Evolutionary conservation across 2,888 invertebrate genomes (phyloP), one percentile per base, ranked within the genome.

Genomic region (Sialis lutaria): DNA sequence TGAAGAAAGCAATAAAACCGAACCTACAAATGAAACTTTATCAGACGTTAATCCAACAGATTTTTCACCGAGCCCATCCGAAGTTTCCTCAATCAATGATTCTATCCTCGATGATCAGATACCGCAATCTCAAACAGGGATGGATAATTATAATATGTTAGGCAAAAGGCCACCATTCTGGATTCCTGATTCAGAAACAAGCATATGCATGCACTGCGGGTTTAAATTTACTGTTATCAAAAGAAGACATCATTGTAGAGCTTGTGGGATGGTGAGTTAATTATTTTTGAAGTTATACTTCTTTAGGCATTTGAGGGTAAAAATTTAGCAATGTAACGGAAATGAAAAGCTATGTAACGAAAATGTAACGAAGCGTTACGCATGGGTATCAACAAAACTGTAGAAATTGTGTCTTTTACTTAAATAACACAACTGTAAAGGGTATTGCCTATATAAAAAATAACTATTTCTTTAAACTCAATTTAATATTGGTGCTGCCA

Each of bases 171-270:
- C 84, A 9, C 90, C 90, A 0, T 74, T 80, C 55, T 91, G 91
- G 91, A 78, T 91, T 45, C 89, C 89, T 0, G 91, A 92, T 62
- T 71, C 77, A 4, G 84, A 85, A 55, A 83, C 88, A 6, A 68
- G 73, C n/a, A 71, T 70, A 51, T 91, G 91, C 60, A 82, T 90
- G 79, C 77, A 84, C 53, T 91, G 91, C 61, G 78, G 80, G 50
- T 64, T 72, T 42, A 82, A 79, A 62, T 92, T 90, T 63, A 87
- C 82, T 1, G 74, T 90, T 52, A 74, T 89, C 44, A 83, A 82
- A 60, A 71, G 89, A 40, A 70, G 90, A 35, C 91, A 92, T 65
- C 90, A 91, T 64, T 91, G 90, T 60, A 69, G 90, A 46, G 86
- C 87, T 42, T 90, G 89, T 60, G 89, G 89, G 51, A 75, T 82